phyloP scores from a whole-genome alignment of 2,113 vertebrate genomes.

The Hiodon alosoides region DNA sequence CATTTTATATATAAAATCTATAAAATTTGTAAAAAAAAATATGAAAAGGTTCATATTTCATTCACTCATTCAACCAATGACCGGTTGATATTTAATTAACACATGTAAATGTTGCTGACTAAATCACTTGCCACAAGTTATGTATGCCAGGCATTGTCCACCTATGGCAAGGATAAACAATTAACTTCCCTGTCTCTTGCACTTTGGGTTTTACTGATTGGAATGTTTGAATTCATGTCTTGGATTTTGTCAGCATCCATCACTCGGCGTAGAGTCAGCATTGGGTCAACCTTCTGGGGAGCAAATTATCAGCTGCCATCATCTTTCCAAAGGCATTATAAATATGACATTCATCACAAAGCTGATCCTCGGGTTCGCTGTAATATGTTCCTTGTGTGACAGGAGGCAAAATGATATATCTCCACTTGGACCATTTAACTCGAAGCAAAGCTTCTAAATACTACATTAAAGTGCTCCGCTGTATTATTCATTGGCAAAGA shows the following conservation, averaged over 20 bases:
- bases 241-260: conserved; percentile 46
- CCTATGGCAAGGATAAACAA: conserved; percentile 14
- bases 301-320: conserved; percentile 61
- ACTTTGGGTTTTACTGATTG: conserved; percentile 52
- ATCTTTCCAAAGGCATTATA: conserved; percentile 58
- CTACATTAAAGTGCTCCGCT: conserved; percentile 39
- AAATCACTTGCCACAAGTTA: background rate
- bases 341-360: conserved; percentile 66
- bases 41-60: background rate
- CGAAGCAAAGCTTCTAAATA: conserved; percentile 52
- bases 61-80: background rate
- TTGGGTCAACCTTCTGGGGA: conserved; percentile 53
- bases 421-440: conserved; percentile 52
- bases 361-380: conserved; percentile 47
- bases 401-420: conserved; percentile 56
- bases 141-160: conserved; percentile 12
- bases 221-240: conserved; percentile 38
- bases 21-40: background rate
- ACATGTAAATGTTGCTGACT: background rate
- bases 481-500: conserved; percentile 57
- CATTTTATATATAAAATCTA: background rate
- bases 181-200: conserved; percentile 42
- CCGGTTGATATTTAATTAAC: background rate
- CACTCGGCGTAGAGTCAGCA: conserved; percentile 41
- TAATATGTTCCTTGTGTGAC: conserved; percentile 58